Percentiles rank a stretch among this genome's conserved stretches.
Conservation (phyloP, 2,797 vertebrate genomes). For the Coregonus suidteri region DNA sequence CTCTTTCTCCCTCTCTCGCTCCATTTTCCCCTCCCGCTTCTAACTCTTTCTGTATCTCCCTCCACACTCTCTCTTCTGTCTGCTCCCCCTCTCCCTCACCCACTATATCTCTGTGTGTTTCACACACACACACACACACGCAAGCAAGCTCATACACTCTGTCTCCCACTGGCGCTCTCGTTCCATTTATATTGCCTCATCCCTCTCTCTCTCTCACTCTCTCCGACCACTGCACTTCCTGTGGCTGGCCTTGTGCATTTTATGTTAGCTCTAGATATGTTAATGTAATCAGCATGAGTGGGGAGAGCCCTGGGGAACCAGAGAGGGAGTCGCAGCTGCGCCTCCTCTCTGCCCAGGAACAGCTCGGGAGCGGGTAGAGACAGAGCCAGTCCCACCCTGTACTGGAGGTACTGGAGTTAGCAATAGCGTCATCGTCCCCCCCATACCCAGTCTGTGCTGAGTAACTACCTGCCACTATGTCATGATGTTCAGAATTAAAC, state of each 20-base stretch:
- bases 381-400: background rate
- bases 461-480: background rate
- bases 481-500: too few relatives aligned
- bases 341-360: background rate
- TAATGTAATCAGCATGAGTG: conserved; percentile 34
- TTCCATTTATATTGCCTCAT: too few relatives aligned
- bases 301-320: conserved; percentile 10
- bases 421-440: too few relatives aligned
- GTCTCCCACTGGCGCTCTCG: too few relatives aligned
- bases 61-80: background rate
- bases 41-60: background rate
- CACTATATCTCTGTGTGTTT: background rate
- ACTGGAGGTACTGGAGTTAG: background rate
- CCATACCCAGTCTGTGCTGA: background rate
- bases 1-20: background rate
- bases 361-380: background rate
- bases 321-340: background rate
- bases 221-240: conserved; percentile 3
- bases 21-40: background rate
- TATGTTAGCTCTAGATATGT: conserved; percentile 17
- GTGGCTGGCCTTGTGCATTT: background rate
- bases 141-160: too few relatives aligned
- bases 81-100: too few relatives aligned
- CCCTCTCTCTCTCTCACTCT: too few relatives aligned
- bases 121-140: background rate